These are phyloP conservation scores for Apolygus lucorum DNA, from an alignment of 1,140 invertebrate species.

Conservation along the genomic window DNA sequence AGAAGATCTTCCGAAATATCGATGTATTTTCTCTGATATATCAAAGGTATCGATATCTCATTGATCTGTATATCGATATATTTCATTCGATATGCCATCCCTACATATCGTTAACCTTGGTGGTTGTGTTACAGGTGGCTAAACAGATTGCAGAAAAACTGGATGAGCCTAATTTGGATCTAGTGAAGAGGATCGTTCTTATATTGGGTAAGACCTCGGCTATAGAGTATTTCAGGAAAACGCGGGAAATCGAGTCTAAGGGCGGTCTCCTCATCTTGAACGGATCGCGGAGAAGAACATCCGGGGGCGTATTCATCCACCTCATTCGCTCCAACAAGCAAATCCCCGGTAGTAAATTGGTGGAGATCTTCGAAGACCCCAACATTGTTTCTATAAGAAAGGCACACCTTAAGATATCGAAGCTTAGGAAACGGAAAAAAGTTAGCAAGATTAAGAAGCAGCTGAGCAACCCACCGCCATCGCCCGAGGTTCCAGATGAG, in stretches of 20 bases:
- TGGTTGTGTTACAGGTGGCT: conserved; percentile 8
- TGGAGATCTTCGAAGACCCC: conserved; percentile 22
- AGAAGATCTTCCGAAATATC: too few relatives aligned
- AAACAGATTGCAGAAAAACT: conserved; percentile 22
- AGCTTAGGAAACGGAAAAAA: neutral
- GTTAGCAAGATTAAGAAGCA: conserved; percentile 5
- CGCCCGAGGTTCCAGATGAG: conserved; percentile 10
- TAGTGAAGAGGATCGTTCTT: conserved; percentile 37
- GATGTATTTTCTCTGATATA: too few relatives aligned
- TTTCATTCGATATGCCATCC: too few relatives aligned
- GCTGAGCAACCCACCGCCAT: conserved; percentile 21
- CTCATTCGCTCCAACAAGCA: conserved; percentile 29
- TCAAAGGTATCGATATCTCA: too few relatives aligned
- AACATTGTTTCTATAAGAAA: neutral
- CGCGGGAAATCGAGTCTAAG: conserved; percentile 39
- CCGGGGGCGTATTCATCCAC: conserved; percentile 43
- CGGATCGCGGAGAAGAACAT: conserved; percentile 40
- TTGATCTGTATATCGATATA: too few relatives aligned
- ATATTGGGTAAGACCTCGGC: conserved; percentile 39
- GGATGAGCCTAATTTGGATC: conserved; percentile 19
- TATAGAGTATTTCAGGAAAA: conserved; percentile 37
- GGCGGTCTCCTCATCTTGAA: conserved; percentile 43
- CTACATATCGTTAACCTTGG: too few relatives aligned
- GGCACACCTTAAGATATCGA: neutral
- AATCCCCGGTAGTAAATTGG: conserved; percentile 5